Conservation (phyloP, 2,797 vertebrate genomes). For the Meda fulgida region DNA sequence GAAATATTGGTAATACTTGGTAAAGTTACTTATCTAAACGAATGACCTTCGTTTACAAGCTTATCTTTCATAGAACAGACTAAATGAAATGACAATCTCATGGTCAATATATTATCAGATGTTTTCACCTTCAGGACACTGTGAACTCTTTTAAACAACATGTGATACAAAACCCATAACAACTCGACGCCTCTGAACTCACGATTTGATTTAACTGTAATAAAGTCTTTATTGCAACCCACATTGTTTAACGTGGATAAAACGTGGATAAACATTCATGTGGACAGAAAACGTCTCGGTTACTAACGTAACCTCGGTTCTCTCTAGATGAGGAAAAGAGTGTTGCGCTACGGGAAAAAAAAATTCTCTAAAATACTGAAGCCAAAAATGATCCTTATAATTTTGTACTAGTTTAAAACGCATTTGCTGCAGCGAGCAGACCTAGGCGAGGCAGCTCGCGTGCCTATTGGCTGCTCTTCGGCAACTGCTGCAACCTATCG, state of each 20-base stretch:
- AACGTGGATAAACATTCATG: constrained; percentile 9
- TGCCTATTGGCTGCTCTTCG: too few relatives aligned
- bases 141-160: not conserved
- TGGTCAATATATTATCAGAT: not conserved
- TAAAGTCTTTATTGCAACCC: constrained; percentile 37
- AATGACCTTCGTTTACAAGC: too few relatives aligned
- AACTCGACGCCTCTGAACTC: not conserved
- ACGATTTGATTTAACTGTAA: constrained; percentile 3
- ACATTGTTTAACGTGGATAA: constrained; percentile 10
- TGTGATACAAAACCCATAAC: not conserved
- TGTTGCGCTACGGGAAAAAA: too few relatives aligned
- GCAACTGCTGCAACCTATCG: too few relatives aligned
- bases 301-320: too few relatives aligned
- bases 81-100: not conserved
- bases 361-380: too few relatives aligned
- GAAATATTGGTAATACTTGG: not conserved
- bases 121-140: not conserved
- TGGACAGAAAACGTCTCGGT: constrained; percentile 2
- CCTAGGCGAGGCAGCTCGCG: too few relatives aligned
- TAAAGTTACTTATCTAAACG: not conserved
- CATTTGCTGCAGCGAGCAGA: too few relatives aligned
- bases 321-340: too few relatives aligned
- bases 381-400: too few relatives aligned
- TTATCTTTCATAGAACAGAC: not conserved
- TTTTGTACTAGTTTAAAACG: too few relatives aligned